Evolutionary conservation across 2,113 vertebrate genomes (phyloP).

Genomic region (Oncorhynchus keta): DNA sequence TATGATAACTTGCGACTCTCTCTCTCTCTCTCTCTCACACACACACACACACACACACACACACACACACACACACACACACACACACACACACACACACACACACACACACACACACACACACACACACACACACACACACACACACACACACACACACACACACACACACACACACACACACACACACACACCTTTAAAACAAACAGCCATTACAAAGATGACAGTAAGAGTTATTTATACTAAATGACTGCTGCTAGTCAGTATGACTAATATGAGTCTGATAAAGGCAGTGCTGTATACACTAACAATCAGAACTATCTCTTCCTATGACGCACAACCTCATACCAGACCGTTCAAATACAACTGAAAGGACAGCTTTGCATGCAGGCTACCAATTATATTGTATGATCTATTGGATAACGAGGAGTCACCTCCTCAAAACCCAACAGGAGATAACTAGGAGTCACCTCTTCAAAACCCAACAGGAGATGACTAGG

Average conservation of each 20-base stretch:
- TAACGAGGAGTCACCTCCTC: too few species aligned
- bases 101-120: not conserved
- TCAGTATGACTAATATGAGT: conserved; percentile 1
- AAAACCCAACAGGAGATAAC: too few species aligned
- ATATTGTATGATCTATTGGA: too few species aligned
- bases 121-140: not conserved
- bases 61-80: not conserved
- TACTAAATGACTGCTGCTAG: not conserved
- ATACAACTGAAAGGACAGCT: not conserved
- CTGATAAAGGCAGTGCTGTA: conserved; percentile 1
- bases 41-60: not conserved
- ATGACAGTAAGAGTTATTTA: conserved; percentile 8
- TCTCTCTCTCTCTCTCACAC: too few species aligned
- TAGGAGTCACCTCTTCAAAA: too few species aligned
- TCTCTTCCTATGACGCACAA: not conserved
- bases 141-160: not conserved
- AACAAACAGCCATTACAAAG: not conserved
- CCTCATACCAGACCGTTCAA: not conserved
- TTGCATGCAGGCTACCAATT: too few species aligned
- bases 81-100: not conserved
- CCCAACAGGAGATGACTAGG: too few species aligned
- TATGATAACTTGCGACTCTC: not conserved
- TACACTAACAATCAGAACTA: not conserved
- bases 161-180: conserved; percentile 13
- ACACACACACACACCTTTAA: conserved; percentile 2